These are phyloP conservation scores for Microctonus hyperodae DNA, from an alignment of 2,888 invertebrate genomes.

Conservation along the genomic window DNA sequence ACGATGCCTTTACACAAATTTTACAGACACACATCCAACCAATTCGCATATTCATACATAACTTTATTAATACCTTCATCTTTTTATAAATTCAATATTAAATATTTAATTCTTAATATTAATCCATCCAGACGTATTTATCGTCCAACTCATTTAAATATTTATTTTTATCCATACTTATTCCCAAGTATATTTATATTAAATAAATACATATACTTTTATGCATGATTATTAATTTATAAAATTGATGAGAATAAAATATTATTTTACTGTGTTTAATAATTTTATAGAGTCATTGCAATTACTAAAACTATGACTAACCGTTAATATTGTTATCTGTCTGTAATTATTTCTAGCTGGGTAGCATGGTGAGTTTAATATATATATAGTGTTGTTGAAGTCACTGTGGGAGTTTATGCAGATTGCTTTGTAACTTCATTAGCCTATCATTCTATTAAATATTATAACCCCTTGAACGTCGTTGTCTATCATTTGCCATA, in stretches of 20 bases:
- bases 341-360: slow-evolving; percentile 55
- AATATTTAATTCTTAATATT: not conserved
- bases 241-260: not conserved
- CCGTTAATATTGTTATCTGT: slow-evolving; percentile 57
- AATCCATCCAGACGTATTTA: not conserved
- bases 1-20: not conserved
- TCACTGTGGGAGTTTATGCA: slow-evolving; percentile 58
- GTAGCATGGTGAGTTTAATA: slow-evolving; percentile 35
- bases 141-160: too few relatives aligned
- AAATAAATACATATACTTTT: too few relatives aligned
- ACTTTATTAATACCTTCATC: not conserved
- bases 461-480: slow-evolving; percentile 49
- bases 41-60: not conserved
- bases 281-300: slow-evolving; percentile 48
- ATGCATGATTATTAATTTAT: too few relatives aligned
- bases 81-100: not conserved
- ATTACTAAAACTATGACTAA: slow-evolving; percentile 55
- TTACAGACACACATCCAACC: not conserved
- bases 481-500: slow-evolving; percentile 23
- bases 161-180: too few relatives aligned
- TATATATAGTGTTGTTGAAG: slow-evolving; percentile 43
- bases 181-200: too few relatives aligned
- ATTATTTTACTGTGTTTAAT: slow-evolving; percentile 27
- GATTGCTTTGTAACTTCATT: slow-evolving; percentile 63
- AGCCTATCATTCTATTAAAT: slow-evolving; percentile 61